Base-by-base conservation (phyloP, 2,113 vertebrate species). In the Terrapene triunguis region DNA sequence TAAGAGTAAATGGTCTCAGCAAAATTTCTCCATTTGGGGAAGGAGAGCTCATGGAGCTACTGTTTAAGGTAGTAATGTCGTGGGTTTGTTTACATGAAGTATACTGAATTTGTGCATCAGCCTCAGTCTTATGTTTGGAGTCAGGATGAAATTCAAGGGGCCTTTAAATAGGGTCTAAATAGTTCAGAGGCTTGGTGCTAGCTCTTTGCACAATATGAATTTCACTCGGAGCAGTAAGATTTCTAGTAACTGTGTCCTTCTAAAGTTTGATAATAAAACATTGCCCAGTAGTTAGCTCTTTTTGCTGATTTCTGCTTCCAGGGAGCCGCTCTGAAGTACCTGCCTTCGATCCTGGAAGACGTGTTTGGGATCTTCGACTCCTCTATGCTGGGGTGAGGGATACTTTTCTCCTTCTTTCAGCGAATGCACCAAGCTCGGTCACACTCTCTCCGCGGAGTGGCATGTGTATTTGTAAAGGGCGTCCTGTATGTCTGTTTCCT, bases 291-390 rank as follows among this genome's bases (percentile, higher is more conserved):
- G 9, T 16, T 44, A 44, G 47, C 16, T n/a, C 91, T 94, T 10
- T 5, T 91, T 24, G 3, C 35, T n/a, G 3, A 0, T 1, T 0
- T 94, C 69, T 89, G 82, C 69, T 84, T 72, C 79, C 94, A 98
- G 97, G 97, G 95, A 89, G 96, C 97, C 7, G 96, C 97, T 5
- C 96, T 97, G 10, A 98, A 97, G 51, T 98, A 94, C 62, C 74
- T 98, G 91, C 97, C 97, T 16, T 96, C 72, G 44, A 94, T 98
- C 89, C 90, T 97, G 1, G 92, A 95, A 85, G 97, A 97, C 0
- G 90, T 97, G 29, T 86, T 85, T 29, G 96, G 94, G n/a, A 89
- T 97, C 85, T 95, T 97, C 2, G 90, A 97, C 84, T 84, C 84
- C 16, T 89, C 90, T 1, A n/a, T 2, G 0, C 89, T 98, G 85